phyloP scores from a whole-genome alignment of 1,140 invertebrate species.

The Procambarus virginalis region DNA sequence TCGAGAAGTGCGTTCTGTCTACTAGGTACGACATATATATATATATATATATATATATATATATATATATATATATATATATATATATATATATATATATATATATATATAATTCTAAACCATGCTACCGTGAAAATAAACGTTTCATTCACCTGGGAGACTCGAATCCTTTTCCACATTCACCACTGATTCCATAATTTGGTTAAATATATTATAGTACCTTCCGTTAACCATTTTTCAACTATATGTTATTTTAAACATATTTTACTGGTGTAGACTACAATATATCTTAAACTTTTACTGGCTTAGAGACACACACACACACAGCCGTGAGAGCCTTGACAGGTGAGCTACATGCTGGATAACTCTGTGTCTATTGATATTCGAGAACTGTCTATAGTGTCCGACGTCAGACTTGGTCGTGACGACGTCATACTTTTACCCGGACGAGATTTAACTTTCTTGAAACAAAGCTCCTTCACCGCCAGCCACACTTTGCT shows the following conservation, averaged over 20 bases:
- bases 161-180: slow-evolving; percentile 3
- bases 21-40: no score
- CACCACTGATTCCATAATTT: slow-evolving; percentile 14
- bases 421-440: no score
- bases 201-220: not conserved
- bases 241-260: slow-evolving; percentile 18
- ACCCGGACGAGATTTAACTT: no score
- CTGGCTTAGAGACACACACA: not conserved
- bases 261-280: not conserved
- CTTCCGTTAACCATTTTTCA: not conserved
- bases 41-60: slow-evolving; percentile 43
- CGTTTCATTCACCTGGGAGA: not conserved
- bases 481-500: no score
- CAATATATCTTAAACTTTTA: not conserved
- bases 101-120: no score
- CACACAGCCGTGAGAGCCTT: no score
- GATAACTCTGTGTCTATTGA: no score
- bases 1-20: no score
- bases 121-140: not conserved
- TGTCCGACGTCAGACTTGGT: no score
- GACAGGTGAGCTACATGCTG: no score
- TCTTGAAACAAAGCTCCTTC: no score
- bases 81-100: slow-evolving; percentile 4
- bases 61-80: slow-evolving; percentile 31
- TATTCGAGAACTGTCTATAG: no score